Conservation (phyloP, 2,888 invertebrate species). For the Metallyticus violacea region DNA sequence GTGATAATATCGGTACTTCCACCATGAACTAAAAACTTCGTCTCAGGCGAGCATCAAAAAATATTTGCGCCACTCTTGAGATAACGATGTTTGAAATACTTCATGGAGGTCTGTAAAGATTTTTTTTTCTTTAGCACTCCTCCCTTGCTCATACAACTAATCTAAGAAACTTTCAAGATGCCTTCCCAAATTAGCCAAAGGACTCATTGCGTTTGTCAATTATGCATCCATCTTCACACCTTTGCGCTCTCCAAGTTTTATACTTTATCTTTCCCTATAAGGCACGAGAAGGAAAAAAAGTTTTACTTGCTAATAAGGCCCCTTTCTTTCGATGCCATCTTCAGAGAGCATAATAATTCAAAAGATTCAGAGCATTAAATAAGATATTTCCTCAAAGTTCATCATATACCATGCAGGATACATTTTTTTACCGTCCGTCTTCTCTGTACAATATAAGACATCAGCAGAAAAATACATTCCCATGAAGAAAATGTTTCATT, state of each 20-base stretch:
- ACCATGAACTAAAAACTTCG: neutral
- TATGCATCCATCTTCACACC: slow-evolving; percentile 40
- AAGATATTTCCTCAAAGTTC: neutral
- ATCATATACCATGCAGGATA: neutral
- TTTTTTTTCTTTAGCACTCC: neutral
- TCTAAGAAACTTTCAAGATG: slow-evolving; percentile 10
- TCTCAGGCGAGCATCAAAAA: neutral
- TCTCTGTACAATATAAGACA: too few relatives aligned
- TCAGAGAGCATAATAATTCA: neutral
- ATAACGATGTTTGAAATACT: neutral
- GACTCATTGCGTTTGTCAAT: slow-evolving; percentile 49
- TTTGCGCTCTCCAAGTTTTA: slow-evolving; percentile 7
- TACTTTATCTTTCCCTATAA: neutral
- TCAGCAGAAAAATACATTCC: too few relatives aligned
- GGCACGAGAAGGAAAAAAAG: neutral
- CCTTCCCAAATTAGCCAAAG: slow-evolving; percentile 30
- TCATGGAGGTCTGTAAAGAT: neutral
- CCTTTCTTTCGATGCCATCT: neutral
- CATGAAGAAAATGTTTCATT: too few relatives aligned
- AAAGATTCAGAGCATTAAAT: neutral
- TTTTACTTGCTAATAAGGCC: slow-evolving; percentile 15
- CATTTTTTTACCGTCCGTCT: too few relatives aligned
- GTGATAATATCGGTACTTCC: neutral
- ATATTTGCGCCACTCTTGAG: neutral
- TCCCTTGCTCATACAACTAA: neutral